Base-by-base conservation (phyloP, 2,113 vertebrate species). In the Crotophaga sulcirostris region DNA sequence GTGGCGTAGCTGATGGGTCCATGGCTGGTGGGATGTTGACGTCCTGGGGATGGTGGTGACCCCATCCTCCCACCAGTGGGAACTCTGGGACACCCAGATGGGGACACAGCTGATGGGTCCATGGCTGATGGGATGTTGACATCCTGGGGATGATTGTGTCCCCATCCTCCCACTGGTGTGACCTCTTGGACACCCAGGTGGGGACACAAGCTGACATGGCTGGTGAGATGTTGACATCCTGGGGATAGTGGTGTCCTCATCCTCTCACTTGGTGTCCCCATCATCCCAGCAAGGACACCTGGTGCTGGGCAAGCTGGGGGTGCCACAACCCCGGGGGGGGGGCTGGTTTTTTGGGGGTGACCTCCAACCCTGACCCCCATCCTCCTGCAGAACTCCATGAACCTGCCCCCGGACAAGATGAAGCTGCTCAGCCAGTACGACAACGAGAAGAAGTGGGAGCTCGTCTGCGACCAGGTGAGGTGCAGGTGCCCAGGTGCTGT, bases 361-460 rank as follows among this genome's bases (percentile, higher is more conserved):
- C 31, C 51, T 31, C 75, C 72, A 28, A 6, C 11, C 10, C 69
- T 97, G 81, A 94, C 58, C 66, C 14, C 45, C 42, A 49, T 52
- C 66, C 25, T 86, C 77, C 92, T 42, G 6, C 97, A 99, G 99
- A 99, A 98, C 96, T 97, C 98, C 90, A 99, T 99, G 99, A 99
- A 99, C 97, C 96, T 99, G 93, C 99, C 99, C 17, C 99, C 99
- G 0, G 99, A 99, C 81, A 99, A 99, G 97, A 98, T 99, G 95
- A 97, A 98, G 95, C 98, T 99, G 55, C 96, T 99, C 64, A 99
- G 97, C 94, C 99, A 99, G 87, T 99, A 99, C 1, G 99, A 99
- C 97, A 99, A 98, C 0, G 99, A 99, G 63, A 99, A 99, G 98
- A 99, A 99, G 89, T 99, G 99, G 99, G 99, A 99, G 93, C 97